phyloP scores from a whole-genome alignment of 2,113 vertebrate species.

The Chionis minor region DNA sequence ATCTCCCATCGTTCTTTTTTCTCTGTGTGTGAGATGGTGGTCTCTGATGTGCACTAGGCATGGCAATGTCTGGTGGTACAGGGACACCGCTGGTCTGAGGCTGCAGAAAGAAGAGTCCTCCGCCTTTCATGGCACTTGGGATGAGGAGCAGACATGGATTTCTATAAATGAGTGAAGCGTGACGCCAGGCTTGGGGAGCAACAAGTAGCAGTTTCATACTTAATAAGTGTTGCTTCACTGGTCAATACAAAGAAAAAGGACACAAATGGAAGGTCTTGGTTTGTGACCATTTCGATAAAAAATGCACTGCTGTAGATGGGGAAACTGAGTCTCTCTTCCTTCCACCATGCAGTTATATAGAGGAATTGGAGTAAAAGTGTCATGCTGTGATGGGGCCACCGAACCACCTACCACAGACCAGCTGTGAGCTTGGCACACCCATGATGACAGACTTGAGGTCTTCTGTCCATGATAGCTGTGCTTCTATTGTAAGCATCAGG shows the following conservation, averaged over 20 bases:
- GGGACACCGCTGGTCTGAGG: background rate
- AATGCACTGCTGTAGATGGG: background rate
- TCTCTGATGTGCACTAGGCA: background rate
- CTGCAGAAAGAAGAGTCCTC: background rate
- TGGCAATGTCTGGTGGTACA: background rate
- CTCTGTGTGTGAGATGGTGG: background rate
- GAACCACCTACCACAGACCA: background rate
- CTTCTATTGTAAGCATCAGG: background rate
- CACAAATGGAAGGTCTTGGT: rapidly evolving
- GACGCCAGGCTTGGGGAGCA: background rate
- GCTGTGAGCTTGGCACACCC: background rate
- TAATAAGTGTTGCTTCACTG: background rate
- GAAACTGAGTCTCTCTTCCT: background rate
- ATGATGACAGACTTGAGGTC: background rate
- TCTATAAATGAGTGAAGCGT: background rate
- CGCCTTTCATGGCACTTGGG: background rate
- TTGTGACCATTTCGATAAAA: background rate
- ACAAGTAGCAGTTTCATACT: background rate
- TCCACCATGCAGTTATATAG: background rate
- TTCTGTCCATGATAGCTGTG: background rate
- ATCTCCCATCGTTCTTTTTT: background rate
- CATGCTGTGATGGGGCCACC: background rate
- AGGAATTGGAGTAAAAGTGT: background rate
- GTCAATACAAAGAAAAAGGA: background rate
- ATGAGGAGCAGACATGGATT: background rate